A percentile compares a stretch with the other conserved stretches of the same genome.
Conservation (phyloP, 2,113 vertebrate species). For the Ciconia maguari region DNA sequence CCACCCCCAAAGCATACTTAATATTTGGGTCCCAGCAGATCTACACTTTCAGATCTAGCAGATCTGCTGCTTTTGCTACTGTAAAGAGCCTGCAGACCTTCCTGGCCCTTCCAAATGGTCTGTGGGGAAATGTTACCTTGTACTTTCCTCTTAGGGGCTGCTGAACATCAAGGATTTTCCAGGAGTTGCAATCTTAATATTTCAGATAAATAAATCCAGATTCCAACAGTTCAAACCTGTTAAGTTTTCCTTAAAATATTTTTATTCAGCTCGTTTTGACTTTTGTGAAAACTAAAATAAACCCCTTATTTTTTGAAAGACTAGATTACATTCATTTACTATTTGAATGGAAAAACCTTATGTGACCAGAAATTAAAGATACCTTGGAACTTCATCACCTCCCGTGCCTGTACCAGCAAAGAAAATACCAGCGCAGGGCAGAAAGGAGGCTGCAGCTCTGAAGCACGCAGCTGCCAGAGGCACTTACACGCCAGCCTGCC, state of each 20-base stretch:
- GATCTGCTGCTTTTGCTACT: neutral
- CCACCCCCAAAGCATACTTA: neutral
- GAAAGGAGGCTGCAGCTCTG: neutral
- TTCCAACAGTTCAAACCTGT: neutral
- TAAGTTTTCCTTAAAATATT: neutral
- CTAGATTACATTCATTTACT: neutral
- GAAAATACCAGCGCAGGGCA: neutral
- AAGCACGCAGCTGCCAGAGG: neutral
- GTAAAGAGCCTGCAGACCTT: neutral
- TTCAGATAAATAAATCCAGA: neutral
- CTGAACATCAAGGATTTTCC: neutral
- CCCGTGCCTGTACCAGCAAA: neutral
- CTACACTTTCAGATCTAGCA: neutral
- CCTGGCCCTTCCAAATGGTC: neutral
- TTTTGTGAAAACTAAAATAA: neutral
- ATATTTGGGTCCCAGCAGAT: neutral
- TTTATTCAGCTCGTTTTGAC: neutral
- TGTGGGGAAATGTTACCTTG: neutral
- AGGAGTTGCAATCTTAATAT: neutral
- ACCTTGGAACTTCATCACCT: neutral
- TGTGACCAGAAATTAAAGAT: rapidly evolving
- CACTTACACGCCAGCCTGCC: neutral
- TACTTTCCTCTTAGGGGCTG: neutral
- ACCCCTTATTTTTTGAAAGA: rapidly evolving
- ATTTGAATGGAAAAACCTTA: neutral